Conservation (phyloP, 2,797 vertebrate species). For the Parauchenoglanis punctatus region DNA sequence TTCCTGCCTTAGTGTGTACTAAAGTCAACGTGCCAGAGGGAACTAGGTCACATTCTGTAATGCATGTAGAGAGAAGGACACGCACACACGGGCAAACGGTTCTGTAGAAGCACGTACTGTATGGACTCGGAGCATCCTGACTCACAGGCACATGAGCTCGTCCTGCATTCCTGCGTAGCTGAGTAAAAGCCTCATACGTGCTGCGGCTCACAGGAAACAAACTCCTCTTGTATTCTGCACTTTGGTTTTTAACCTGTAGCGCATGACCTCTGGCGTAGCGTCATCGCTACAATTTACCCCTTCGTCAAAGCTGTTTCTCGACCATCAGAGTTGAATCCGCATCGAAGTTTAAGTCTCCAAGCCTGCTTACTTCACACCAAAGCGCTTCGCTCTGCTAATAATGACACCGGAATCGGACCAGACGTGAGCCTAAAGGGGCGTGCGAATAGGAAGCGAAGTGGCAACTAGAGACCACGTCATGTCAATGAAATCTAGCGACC, state of each 20-base stretch:
- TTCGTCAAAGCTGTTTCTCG: background rate
- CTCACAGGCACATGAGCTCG: slow-evolving; percentile 31
- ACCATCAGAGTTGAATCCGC: no score
- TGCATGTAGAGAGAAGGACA: slow-evolving; percentile 31
- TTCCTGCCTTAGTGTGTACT: slow-evolving; percentile 28
- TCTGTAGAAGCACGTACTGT: slow-evolving; percentile 35
- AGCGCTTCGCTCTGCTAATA: background rate
- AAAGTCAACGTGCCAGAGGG: slow-evolving; percentile 33
- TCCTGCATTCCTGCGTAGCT: slow-evolving; percentile 49
- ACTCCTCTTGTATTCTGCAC: background rate
- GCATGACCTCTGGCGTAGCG: no score
- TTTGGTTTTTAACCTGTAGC: background rate
- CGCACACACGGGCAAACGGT: background rate
- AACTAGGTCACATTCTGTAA: slow-evolving; percentile 44
- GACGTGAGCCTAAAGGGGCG: background rate
- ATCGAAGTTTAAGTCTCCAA: background rate
- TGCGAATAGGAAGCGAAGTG: no score
- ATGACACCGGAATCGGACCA: background rate
- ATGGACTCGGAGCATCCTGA: slow-evolving; percentile 23
- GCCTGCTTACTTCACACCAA: background rate
- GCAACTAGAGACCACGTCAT: no score
- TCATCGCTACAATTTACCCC: background rate
- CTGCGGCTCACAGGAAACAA: background rate
- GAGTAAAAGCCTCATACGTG: slow-evolving; percentile 43
- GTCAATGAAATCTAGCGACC: no score